Evolutionary conservation across 2,113 vertebrate genomes (phyloP).

Genomic region (Atrichornis clamosus): DNA sequence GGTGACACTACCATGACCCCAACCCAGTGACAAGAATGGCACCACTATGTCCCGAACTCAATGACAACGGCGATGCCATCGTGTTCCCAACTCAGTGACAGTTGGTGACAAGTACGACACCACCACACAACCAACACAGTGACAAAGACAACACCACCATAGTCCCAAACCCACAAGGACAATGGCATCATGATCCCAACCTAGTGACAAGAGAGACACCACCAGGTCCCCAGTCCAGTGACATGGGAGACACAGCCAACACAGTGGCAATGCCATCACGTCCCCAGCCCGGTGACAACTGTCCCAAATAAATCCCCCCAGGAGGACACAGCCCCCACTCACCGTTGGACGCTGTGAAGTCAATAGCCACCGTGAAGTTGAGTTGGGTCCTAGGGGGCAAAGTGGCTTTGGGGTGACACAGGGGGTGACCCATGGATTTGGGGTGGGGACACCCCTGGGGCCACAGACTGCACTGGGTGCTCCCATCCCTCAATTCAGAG

Average conservation of each 20-base stretch:
- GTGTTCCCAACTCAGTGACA: background rate
- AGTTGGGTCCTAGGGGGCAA: conserved; percentile 84
- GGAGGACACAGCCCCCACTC: conserved; percentile 50
- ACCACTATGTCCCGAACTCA: background rate
- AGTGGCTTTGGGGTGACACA: background rate
- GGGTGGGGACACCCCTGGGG: background rate
- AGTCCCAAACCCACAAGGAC: no score
- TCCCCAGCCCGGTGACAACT: background rate
- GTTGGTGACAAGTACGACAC: background rate
- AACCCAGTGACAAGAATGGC: no score
- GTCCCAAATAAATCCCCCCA: background rate
- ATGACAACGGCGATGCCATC: background rate
- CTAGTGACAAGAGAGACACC: background rate
- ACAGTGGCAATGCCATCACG: background rate
- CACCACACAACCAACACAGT: background rate
- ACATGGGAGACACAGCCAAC: no score
- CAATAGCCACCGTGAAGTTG: conserved; percentile 96
- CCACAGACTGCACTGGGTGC: background rate
- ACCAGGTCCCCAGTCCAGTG: background rate
- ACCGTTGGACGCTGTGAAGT: conserved; percentile 97
- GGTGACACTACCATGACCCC: background rate
- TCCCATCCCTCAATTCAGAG: background rate
- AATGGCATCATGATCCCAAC: background rate
- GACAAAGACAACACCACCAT: background rate
- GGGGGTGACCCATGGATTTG: background rate